A percentile compares a stretch with the other conserved stretches of the same genome.
phyloP scores from a whole-genome alignment of 2,888 invertebrate species.

The Crocallis elinguaria region DNA sequence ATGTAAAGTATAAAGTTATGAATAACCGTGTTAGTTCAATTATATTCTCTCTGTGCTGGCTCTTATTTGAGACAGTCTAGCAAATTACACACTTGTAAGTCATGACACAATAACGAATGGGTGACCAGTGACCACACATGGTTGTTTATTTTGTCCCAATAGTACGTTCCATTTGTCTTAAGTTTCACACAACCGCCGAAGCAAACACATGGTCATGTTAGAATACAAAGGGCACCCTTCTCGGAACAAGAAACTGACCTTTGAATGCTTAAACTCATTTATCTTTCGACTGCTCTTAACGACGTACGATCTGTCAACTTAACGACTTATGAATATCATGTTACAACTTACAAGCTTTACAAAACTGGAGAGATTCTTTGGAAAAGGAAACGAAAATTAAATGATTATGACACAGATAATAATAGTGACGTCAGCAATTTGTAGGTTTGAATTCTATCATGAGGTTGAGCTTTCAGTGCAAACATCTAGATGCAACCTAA shows the following conservation, averaged over 20 bases:
- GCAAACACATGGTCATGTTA: conserved; percentile 19
- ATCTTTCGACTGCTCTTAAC: conserved; percentile 50
- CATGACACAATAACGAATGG: conserved; percentile 15
- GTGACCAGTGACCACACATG: conserved; percentile 50
- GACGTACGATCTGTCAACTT: conserved; percentile 38
- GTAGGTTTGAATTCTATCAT: too few species aligned
- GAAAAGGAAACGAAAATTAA: background rate
- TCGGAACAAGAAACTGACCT: conserved; percentile 53
- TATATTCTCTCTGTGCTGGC: background rate
- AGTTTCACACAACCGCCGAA: conserved; percentile 41
- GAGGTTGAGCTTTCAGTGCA: too few species aligned
- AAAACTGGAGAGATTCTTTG: conserved; percentile 24
- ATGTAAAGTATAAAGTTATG: too few species aligned
- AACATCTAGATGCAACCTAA: too few species aligned
- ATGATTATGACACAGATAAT: too few species aligned
- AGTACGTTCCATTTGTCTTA: conserved; percentile 45
- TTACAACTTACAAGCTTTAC: conserved; percentile 41
- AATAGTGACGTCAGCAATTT: too few species aligned
- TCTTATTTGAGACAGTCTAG: conserved; percentile 3
- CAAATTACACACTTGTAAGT: conserved; percentile 8
- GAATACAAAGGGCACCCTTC: conserved; percentile 40
- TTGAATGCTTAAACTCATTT: conserved; percentile 51
- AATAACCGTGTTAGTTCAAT: too few species aligned
- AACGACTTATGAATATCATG: conserved; percentile 53
- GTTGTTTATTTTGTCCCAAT: conserved; percentile 51